phyloP scores from a whole-genome alignment of 2,888 invertebrate genomes.

The Priocnemis perturbator region DNA sequence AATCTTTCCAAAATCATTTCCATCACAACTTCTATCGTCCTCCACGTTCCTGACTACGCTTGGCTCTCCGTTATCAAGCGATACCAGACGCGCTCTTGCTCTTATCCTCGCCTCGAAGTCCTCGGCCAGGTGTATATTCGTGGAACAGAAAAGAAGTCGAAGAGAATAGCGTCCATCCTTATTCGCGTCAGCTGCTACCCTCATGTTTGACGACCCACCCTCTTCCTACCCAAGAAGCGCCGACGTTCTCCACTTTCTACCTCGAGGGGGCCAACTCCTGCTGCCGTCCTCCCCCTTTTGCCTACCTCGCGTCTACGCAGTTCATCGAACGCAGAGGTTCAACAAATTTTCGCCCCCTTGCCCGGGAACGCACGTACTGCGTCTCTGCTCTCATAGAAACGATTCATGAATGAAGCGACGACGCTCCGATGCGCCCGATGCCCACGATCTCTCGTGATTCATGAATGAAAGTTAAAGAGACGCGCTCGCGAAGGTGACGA shows the following conservation, averaged over 20 bases:
- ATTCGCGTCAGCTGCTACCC: slow-evolving; percentile 54
- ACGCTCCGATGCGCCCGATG: not conserved
- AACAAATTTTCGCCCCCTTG: no score
- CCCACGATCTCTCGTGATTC: slow-evolving; percentile 26
- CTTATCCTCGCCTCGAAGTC: slow-evolving; percentile 46
- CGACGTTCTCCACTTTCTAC: slow-evolving; percentile 8
- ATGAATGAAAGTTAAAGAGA: slow-evolving; percentile 26
- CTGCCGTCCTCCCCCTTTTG: not conserved
- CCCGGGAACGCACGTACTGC: no score
- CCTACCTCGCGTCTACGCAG: slow-evolving; percentile 8
- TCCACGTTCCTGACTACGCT: no score
- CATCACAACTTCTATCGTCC: no score
- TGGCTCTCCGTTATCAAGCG: no score
- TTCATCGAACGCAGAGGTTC: no score
- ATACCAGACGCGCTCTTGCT: slow-evolving; percentile 31
- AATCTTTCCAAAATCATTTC: no score
- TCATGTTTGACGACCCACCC: slow-evolving; percentile 42
- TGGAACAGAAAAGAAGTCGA: not conserved
- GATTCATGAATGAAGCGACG: no score
- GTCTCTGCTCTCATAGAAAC: no score
- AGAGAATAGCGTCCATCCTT: slow-evolving; percentile 34
- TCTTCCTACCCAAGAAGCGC: slow-evolving; percentile 19
- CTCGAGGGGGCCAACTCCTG: slow-evolving; percentile 14
- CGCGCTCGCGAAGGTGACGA: slow-evolving; percentile 1
- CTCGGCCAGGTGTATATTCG: slow-evolving; percentile 50